phyloP scores from a whole-genome alignment of 2,113 vertebrate species.

The Pelodiscus sinensis region DNA sequence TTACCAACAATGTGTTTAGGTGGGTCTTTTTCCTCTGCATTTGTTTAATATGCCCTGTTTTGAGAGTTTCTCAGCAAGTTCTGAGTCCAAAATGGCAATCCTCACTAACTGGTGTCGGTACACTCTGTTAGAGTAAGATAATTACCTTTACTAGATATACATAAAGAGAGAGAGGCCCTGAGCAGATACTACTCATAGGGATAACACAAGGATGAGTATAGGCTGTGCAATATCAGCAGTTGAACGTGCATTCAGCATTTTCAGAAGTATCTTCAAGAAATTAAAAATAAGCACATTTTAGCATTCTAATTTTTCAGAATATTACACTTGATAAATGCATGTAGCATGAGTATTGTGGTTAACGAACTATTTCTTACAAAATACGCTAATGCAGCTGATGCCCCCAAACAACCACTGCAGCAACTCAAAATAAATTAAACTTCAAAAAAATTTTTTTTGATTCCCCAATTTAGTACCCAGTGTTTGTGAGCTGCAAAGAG shows the following conservation, averaged over 20 bases:
- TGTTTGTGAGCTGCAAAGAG: neutral
- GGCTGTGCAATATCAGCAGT: neutral
- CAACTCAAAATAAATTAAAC: neutral
- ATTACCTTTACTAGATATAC: fast-evolving
- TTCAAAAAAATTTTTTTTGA: fast-evolving
- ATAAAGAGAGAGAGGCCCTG: too few species aligned
- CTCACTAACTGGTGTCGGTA: neutral
- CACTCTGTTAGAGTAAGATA: neutral
- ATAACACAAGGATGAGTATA: neutral
- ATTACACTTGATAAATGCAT: neutral
- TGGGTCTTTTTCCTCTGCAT: too few species aligned
- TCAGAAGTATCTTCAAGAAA: neutral
- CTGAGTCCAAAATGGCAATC: neutral
- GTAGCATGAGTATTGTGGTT: fast-evolving
- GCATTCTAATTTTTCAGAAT: neutral
- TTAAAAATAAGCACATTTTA: neutral
- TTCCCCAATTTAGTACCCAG: neutral
- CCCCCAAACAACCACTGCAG: fast-evolving
- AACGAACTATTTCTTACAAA: neutral
- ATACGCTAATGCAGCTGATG: neutral
- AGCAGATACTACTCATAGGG: neutral
- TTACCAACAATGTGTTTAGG: neutral
- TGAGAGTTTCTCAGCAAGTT: neutral
- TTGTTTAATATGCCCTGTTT: neutral
- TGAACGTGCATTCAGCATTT: neutral